phyloP scores from a whole-genome alignment of 2,797 vertebrate species.

The Toxotes lorentzi region DNA sequence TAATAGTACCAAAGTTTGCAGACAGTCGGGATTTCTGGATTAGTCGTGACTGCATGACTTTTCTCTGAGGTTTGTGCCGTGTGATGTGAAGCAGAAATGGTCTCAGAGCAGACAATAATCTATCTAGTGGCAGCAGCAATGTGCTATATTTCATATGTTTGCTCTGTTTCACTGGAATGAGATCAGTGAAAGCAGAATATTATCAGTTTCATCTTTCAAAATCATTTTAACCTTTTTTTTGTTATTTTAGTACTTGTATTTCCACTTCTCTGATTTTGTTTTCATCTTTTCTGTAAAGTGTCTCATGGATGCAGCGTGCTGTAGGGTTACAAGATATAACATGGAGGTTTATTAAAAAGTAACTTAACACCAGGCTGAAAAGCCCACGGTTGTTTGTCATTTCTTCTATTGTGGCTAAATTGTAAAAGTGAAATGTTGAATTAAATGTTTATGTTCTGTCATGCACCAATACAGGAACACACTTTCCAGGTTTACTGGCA shows the following conservation, averaged over 20 bases:
- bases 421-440: not conserved
- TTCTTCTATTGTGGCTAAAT: not conserved
- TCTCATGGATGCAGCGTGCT: not conserved
- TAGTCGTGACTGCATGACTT: constrained; percentile 1
- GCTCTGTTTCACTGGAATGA: not conserved
- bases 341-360: not conserved
- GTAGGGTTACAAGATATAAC: not conserved
- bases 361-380: not conserved
- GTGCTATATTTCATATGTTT: not conserved
- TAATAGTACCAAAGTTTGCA: constrained; percentile 1
- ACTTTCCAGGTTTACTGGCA: not conserved
- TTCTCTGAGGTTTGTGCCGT: not conserved
- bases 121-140: not conserved
- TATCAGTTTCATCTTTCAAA: too few species aligned
- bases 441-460: not conserved
- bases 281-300: not conserved
- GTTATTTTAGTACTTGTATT: too few species aligned
- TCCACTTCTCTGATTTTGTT: not conserved
- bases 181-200: not conserved
- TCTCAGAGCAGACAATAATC: not conserved
- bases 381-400: not conserved
- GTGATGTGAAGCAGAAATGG: not conserved
- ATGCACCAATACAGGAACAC: not conserved
- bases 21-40: constrained; percentile 11
- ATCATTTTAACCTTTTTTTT: too few species aligned